phyloP scores from a whole-genome alignment of 92 coral and sea anemone genomes.

The Porites cylindrica region DNA sequence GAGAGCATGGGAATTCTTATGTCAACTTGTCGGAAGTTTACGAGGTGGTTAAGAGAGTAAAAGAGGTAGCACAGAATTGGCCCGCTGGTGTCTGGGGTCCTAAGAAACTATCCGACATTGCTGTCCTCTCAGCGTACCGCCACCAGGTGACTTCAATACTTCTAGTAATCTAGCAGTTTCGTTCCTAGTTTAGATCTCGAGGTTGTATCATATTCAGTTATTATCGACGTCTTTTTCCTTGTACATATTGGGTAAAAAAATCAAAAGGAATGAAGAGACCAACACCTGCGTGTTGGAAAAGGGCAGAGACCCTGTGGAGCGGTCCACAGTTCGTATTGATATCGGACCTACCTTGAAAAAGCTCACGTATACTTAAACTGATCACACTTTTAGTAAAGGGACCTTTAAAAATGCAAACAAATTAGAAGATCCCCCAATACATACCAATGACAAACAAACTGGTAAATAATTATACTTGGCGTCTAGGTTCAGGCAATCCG shows the following conservation, averaged over 20 bases:
- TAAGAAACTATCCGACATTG: constrained; percentile 33
- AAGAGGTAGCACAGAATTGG: constrained; percentile 51
- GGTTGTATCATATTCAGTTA: too few species aligned
- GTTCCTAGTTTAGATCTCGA: too few species aligned
- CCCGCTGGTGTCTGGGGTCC: constrained; percentile 62
- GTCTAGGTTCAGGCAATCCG: constrained; percentile 52
- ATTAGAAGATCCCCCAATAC: neutral
- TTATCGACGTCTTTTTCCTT: too few species aligned
- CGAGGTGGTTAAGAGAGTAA: constrained; percentile 56
- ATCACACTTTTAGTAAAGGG: neutral
- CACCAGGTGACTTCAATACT: constrained; percentile 40
- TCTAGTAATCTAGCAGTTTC: neutral
- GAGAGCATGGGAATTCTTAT: constrained; percentile 27
- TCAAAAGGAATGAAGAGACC: too few species aligned
- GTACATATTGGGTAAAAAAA: too few species aligned
- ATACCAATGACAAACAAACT: neutral
- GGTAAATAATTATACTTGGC: too few species aligned
- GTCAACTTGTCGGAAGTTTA: constrained; percentile 65
- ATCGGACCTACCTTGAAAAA: too few species aligned
- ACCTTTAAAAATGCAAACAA: neutral
- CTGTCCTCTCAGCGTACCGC: constrained; percentile 55
- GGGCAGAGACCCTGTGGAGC: too few species aligned
- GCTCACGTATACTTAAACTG: too few species aligned
- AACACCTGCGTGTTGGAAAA: too few species aligned
- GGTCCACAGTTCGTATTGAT: too few species aligned